A percentile compares a stretch with the other conserved stretches of the same genome.
These are phyloP conservation scores for Troides oblongomaculatus DNA, from an alignment of 2,888 invertebrate species.

Conservation along the genomic window DNA sequence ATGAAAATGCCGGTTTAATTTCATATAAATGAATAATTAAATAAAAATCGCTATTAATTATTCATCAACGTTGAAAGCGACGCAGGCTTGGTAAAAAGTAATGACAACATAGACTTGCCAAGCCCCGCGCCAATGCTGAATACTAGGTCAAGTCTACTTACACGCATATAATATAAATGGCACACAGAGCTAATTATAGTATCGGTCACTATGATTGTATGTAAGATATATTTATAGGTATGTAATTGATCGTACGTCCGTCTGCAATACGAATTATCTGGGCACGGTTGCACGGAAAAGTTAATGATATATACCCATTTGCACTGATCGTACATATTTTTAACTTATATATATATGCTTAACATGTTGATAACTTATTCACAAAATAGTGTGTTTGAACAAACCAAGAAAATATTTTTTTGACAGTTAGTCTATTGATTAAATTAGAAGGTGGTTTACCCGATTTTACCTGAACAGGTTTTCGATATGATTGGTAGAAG, in stretches of 20 bases:
- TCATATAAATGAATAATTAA: constrained; percentile 10
- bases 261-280: constrained; percentile 4
- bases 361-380: no score
- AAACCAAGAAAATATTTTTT: no score
- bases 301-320: not conserved
- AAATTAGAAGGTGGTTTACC: no score
- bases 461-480: no score
- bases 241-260: constrained; percentile 11
- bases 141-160: constrained; percentile 30
- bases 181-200: constrained; percentile 24
- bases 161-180: constrained; percentile 23
- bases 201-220: constrained; percentile 15
- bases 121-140: constrained; percentile 11
- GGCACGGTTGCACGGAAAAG: not conserved
- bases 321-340: not conserved
- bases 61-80: constrained; percentile 28
- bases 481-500: no score
- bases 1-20: not conserved
- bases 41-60: constrained; percentile 11
- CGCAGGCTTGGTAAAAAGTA: constrained; percentile 25
- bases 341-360: no score
- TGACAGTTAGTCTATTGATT: no score
- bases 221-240: constrained; percentile 9
- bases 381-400: no score
- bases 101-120: constrained; percentile 15